A percentile compares a stretch with the other conserved stretches of the same genome.
Evolutionary conservation across 2,888 invertebrate genomes (phyloP).

Genomic region (Tiphia femorata): DNA sequence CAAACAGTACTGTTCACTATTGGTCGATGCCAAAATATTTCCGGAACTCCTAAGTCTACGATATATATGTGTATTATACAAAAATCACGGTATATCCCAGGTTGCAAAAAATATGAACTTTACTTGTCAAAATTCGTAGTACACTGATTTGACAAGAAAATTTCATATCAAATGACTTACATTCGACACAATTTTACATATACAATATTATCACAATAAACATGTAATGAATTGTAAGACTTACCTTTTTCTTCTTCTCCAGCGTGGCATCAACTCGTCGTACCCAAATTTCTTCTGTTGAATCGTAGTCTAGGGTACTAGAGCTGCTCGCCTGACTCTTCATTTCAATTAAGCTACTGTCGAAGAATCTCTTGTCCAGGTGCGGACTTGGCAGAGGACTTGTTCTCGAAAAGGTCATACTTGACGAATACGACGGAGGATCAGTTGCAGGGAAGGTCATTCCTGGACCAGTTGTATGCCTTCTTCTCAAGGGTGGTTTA

Average conservation of each 20-base stretch:
- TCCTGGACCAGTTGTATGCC: conserved; percentile 64
- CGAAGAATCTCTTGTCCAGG: conserved; percentile 84
- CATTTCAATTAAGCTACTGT: conserved; percentile 85
- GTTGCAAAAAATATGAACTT: too few relatives aligned
- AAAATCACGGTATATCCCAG: too few relatives aligned
- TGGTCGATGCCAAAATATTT: too few relatives aligned
- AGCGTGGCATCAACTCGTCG: conserved; percentile 71
- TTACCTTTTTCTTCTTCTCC: conserved; percentile 72
- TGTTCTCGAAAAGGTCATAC: conserved; percentile 65
- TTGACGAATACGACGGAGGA: conserved; percentile 64
- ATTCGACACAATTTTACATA: too few relatives aligned
- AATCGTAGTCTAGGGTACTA: conserved; percentile 73
- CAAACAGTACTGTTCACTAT: too few relatives aligned
- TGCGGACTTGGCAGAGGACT: conserved; percentile 75
- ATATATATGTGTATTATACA: too few relatives aligned
- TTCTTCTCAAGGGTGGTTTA: conserved; percentile 60
- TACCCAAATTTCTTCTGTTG: conserved; percentile 80
- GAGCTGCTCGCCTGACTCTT: conserved; percentile 79
- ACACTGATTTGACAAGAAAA: too few relatives aligned
- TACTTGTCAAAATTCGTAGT: too few relatives aligned
- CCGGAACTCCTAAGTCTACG: too few relatives aligned
- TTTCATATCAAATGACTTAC: too few relatives aligned
- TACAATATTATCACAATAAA: too few relatives aligned
- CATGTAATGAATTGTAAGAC: too few relatives aligned
- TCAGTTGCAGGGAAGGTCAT: conserved; percentile 67